phyloP scores from a whole-genome alignment of 2,888 invertebrate genomes.

The Aphodius granarius region DNA sequence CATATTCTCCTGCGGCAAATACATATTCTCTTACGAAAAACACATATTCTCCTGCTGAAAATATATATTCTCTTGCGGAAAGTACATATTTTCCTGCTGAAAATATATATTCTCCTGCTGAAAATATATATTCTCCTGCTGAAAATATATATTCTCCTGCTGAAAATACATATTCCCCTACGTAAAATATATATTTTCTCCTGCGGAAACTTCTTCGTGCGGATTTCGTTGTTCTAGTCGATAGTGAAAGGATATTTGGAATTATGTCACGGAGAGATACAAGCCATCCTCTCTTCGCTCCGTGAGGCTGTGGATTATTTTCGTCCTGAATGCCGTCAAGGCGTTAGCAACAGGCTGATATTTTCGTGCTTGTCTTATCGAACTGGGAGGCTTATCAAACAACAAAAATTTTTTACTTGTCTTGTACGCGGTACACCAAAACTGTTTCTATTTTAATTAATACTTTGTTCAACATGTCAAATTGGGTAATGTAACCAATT shows the following conservation, averaged over 20 bases:
- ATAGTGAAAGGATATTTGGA: slow-evolving; percentile 20
- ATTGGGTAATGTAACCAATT: slow-evolving; percentile 14
- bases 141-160: too few species aligned
- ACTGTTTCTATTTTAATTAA: neutral
- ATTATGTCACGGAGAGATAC: slow-evolving; percentile 14
- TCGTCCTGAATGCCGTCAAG: neutral
- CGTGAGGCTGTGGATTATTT: neutral
- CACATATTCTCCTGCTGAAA: too few species aligned
- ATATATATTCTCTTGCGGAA: too few species aligned
- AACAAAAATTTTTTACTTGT: neutral
- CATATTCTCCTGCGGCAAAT: neutral
- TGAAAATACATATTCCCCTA: too few species aligned
- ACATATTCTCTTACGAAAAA: too few species aligned
- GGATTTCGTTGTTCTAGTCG: neutral
- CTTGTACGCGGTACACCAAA: neutral
- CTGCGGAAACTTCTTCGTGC: neutral
- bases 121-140: too few species aligned
- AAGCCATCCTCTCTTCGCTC: neutral
- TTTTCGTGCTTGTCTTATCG: neutral
- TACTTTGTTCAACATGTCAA: neutral
- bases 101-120: too few species aligned
- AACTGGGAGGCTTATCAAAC: neutral
- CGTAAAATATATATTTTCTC: too few species aligned
- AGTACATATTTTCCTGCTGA: too few species aligned
- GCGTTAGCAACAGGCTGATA: neutral